Evolutionary conservation across 2,797 vertebrate genomes (phyloP), one percentile per base, ranked within the genome.

Genomic region (Danio jaintianensis): DNA sequence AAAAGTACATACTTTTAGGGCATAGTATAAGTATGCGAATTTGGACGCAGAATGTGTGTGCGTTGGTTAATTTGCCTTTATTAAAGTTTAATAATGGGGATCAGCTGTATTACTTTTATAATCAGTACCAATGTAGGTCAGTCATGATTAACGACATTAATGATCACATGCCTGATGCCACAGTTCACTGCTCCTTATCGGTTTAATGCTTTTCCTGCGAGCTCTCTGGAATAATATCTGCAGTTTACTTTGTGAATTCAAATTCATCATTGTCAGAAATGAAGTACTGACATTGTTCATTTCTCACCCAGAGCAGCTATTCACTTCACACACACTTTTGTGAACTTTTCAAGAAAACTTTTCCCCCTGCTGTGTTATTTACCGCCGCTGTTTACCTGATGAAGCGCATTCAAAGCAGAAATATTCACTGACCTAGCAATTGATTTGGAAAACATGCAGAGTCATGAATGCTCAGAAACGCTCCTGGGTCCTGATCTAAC

Each of bases 401-500:
- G 53, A 45, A 59, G 42, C 15, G 45, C 42, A 59, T 38, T 42
- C 11, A 22, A 15, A 58, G 75, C 16, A 48, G 64, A 58, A 48
- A 58, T 38, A 52, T 61, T 78, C 16, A 47, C 20, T 36, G 62
- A 76, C 61, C 38, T 38, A 15, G 52, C 15, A 52, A 29, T 69
- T 70, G 43, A n/a, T 77, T 9, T 8, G 11, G 61, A 42, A 38
- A 67, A 53, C 62, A 68, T 36, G 61, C 64, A 53, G 53, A 74
- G 70, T 75, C 36, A 70, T 56, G 63, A 50, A 43, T 68, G 53
- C 36, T 16, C 55, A 42, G 69, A 77, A 78, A 72, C 12, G 20
- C 15, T 52, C 75, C 20, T 16, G 67, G 70, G 64, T 38, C 43
- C 45, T 42, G 38, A 74, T 80, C 47, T 79, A 68, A 78, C 82